Evolutionary conservation across 1,140 invertebrate genomes (phyloP), one percentile per base, ranked within the genome.

Genomic region (Bombus vancouverensis): DNA sequence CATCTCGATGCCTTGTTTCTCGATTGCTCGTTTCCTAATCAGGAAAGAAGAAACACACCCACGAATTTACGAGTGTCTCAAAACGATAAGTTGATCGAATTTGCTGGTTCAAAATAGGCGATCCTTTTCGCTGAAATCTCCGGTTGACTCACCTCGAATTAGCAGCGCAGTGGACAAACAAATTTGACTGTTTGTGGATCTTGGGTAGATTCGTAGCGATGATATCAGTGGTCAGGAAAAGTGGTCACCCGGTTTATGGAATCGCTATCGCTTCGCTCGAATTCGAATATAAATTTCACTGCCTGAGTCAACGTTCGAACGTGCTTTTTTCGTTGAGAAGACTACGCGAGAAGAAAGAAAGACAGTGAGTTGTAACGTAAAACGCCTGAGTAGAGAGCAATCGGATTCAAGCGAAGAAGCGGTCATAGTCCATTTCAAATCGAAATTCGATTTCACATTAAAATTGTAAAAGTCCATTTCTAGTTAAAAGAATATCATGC

Each of bases 211-310:
- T 71, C 32, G 65, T 65, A 25, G 32, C 32, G 71, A 82, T 75
- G 71, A 75, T 82, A 82, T 82, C 70, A 82, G 80, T 68, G 70
- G 37, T 25, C 53, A 37, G 25, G 80, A 82, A 74, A 74, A 62
- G 57, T 37, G 39, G 62, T 13, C 9, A 25, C 10, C 34, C 59
- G 10, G 42, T 78, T 78, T 66, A 66, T 32, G 28, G 59, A 78
- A 44, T 13, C 39, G 37, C 2, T 12, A 12, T 10, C 2, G 6
- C 3, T 34, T 78, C 59, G 9, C 28, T 44, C n/a, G 59, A 66
- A 78, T 34, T 66, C 8, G 9, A 18, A 15, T 15, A 25, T 34
- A 59, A 76, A 76, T 59, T 32, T 77, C 13, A 6, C 18, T 53
- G 47, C 47, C 18, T 53, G 47, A 53, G 47, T 53, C 47, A 53